Evolutionary conservation across 2,113 vertebrate species (phyloP).

Genomic region (Zosterops pallidus): DNA sequence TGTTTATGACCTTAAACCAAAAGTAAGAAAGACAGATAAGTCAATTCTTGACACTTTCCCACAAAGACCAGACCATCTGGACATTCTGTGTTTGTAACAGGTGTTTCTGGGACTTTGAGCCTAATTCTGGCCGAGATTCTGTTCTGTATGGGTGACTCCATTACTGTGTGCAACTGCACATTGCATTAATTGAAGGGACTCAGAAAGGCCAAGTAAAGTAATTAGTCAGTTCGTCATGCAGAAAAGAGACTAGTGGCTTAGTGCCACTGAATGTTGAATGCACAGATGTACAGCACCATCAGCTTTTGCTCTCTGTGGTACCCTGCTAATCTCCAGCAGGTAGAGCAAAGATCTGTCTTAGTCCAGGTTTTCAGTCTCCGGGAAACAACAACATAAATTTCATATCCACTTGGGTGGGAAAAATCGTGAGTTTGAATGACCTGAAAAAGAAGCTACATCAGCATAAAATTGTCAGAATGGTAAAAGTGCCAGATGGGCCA

Average conservation of each 20-base stretch:
- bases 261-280: constrained; percentile 72
- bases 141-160: constrained; percentile 78
- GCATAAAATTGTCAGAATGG: constrained; percentile 42
- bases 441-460: constrained; percentile 50
- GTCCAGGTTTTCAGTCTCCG: constrained; percentile 69
- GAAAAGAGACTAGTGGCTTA: constrained; percentile 79
- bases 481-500: constrained; percentile 34
- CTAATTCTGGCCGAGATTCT: constrained; percentile 76
- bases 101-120: constrained; percentile 79
- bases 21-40: constrained; percentile 74
- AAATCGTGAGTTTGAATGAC: background rate
- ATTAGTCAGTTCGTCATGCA: constrained; percentile 83
- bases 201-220: constrained; percentile 79
- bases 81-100: constrained; percentile 77
- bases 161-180: constrained; percentile 77
- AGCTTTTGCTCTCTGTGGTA: constrained; percentile 67
- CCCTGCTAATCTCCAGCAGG: constrained; percentile 71
- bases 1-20: constrained; percentile 75
- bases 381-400: constrained; percentile 71
- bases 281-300: constrained; percentile 77
- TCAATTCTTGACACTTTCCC: constrained; percentile 73
- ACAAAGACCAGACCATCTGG: constrained; percentile 79
- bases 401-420: constrained; percentile 55
- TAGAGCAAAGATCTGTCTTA: constrained; percentile 72
- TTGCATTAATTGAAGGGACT: constrained; percentile 81